Evolutionary conservation across 2,888 invertebrate genomes (phyloP).

Genomic region (Sialis lutaria): DNA sequence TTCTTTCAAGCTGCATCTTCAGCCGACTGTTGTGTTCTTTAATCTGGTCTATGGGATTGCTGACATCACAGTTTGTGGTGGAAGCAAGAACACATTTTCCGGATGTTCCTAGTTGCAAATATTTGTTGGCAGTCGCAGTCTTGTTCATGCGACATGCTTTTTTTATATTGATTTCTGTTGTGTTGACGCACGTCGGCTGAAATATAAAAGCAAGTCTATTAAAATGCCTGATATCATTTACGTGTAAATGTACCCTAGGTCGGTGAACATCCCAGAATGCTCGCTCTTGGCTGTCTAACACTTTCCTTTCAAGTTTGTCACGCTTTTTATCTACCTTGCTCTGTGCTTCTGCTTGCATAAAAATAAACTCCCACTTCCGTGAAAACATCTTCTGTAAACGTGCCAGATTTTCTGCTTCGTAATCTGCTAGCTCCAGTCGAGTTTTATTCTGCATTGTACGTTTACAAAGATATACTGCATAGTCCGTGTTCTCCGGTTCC

Average conservation of each 20-base stretch:
- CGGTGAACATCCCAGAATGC: constrained; percentile 99
- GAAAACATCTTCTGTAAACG: constrained; percentile 98
- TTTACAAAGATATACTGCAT: constrained; percentile 98
- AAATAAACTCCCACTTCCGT: constrained; percentile 99
- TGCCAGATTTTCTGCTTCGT: constrained; percentile 96
- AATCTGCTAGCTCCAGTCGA: constrained; percentile 89
- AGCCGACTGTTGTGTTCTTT: constrained; percentile 55
- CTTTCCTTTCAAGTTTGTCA: constrained; percentile 94
- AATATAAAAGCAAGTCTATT: constrained; percentile 12
- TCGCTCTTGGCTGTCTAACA: constrained; percentile 94
- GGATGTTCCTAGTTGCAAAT: constrained; percentile 26
- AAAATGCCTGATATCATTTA: background rate
- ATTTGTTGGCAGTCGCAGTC: constrained; percentile 24
- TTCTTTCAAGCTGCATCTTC: constrained; percentile 62
- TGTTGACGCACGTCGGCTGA: constrained; percentile 96
- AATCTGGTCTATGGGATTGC: constrained; percentile 24
- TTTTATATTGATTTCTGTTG: constrained; percentile 95
- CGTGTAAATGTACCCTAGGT: constrained; percentile 59
- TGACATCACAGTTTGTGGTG: constrained; percentile 24
- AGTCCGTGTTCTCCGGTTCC: constrained; percentile 99
- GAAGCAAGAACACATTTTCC: constrained; percentile 38
- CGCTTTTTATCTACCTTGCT: constrained; percentile 96
- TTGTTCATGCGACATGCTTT: constrained; percentile 65
- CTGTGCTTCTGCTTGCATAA: constrained; percentile 92
- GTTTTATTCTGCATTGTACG: constrained; percentile 99